Conservation (phyloP, 2,888 invertebrate species). For the Zeuzera pyrina region DNA sequence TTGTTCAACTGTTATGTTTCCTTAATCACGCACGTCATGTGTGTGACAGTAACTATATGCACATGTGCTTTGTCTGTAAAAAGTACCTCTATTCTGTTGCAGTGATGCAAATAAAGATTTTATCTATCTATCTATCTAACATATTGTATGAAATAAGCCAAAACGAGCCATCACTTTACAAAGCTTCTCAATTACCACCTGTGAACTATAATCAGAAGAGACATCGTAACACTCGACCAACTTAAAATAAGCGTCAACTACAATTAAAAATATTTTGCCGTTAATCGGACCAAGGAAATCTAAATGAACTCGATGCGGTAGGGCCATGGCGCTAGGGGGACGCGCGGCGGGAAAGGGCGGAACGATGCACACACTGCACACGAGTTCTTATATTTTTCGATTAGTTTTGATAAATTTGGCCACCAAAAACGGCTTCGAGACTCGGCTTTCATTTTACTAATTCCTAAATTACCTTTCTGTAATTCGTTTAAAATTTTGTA, state of each 20-base stretch:
- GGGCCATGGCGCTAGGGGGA: conserved; percentile 7
- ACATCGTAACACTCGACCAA: conserved; percentile 15
- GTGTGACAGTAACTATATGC: no score
- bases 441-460: conserved; percentile 15
- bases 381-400: conserved; percentile 9
- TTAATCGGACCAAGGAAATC: conserved; percentile 16
- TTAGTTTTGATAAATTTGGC: conserved; percentile 12
- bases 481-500: conserved; percentile 4
- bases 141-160: conserved; percentile 13
- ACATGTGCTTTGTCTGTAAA: no score
- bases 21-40: no score
- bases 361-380: conserved; percentile 11
- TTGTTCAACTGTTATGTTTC: no score
- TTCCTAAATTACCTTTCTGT: conserved; percentile 8
- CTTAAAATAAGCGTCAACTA: conserved; percentile 14
- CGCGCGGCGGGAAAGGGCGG: conserved; percentile 7
- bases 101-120: no score
- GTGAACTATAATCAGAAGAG: conserved; percentile 4
- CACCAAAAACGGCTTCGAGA: conserved; percentile 17
- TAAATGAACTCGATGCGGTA: conserved; percentile 14
- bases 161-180: conserved; percentile 18
- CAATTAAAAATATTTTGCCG: conserved; percentile 8
- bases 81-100: no score
- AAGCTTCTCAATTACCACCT: conserved; percentile 16
- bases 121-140: no score